Conservation (phyloP, 2,888 invertebrate species). For the Dione juno region DNA sequence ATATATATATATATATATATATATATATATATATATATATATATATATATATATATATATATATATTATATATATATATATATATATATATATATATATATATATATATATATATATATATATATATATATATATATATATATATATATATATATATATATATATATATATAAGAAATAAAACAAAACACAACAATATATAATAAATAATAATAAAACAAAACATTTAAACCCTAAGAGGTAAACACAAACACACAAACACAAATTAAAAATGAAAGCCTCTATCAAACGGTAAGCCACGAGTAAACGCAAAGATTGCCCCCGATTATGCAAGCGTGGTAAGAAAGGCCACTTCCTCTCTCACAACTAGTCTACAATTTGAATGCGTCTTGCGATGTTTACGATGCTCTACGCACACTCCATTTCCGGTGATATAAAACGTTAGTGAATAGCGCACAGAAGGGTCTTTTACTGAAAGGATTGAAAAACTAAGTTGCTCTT, state of each 20-base stretch:
- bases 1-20: too few relatives aligned
- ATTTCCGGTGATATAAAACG: conserved; percentile 72
- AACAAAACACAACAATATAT: too few relatives aligned
- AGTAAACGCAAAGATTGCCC: conserved; percentile 54
- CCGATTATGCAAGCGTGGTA: conserved; percentile 65
- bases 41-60: too few relatives aligned
- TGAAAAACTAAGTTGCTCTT: conserved; percentile 48
- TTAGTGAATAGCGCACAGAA: conserved; percentile 55
- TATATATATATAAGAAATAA: too few relatives aligned
- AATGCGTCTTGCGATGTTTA: conserved; percentile 77
- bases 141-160: too few relatives aligned
- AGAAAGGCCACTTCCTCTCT: conserved; percentile 51
- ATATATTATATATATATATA: too few relatives aligned
- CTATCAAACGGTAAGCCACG: conserved; percentile 38
- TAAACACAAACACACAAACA: background rate
- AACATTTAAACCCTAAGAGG: background rate
- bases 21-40: too few relatives aligned
- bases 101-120: too few relatives aligned
- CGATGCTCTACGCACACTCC: conserved; percentile 70
- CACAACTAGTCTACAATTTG: conserved; percentile 62
- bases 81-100: too few relatives aligned
- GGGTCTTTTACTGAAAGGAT: conserved; percentile 35
- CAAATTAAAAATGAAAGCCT: conserved; percentile 33
- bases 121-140: too few relatives aligned
- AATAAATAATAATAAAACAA: too few relatives aligned